phyloP scores from a whole-genome alignment of 2,797 vertebrate genomes.

The Pseudomugil gertrudae region DNA sequence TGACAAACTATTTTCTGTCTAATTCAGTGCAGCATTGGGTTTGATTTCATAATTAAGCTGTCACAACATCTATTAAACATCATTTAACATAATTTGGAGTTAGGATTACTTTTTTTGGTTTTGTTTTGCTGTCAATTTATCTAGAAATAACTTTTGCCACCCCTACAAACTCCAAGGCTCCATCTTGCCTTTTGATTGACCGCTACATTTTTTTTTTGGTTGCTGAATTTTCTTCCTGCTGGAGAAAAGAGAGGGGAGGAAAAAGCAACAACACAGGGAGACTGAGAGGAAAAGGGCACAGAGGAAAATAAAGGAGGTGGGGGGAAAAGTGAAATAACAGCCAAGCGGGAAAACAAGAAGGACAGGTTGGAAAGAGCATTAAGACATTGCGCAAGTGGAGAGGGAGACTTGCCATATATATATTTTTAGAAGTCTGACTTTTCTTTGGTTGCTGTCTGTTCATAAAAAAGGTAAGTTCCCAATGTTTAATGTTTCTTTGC shows the following conservation, averaged over 20 bases:
- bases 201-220: conserved; percentile 67
- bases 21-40: not conserved
- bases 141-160: not conserved
- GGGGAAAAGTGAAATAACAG: conserved; percentile 47
- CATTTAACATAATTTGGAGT: fast-evolving
- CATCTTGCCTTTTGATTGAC: conserved; percentile 74
- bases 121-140: fast-evolving
- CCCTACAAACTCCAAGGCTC: conserved; percentile 45
- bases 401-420: conserved; percentile 40
- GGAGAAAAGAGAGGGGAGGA: conserved; percentile 49
- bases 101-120: fast-evolving
- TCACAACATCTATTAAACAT: fast-evolving
- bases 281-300: conserved; percentile 27
- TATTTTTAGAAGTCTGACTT: conserved; percentile 38
- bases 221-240: conserved; percentile 69
- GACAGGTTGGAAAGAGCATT: conserved; percentile 29
- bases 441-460: conserved; percentile 25
- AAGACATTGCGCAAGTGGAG: conserved; percentile 44
- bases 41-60: not conserved
- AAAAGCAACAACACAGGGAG: conserved; percentile 35
- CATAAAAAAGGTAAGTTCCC: conserved; percentile 63
- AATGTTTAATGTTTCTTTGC: conserved; percentile 6
- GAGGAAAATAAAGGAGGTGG: conserved; percentile 53
- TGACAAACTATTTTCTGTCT: not conserved
- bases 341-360: conserved; percentile 34